Conservation (phyloP, 2,797 vertebrate genomes). For the Platalea minor region DNA sequence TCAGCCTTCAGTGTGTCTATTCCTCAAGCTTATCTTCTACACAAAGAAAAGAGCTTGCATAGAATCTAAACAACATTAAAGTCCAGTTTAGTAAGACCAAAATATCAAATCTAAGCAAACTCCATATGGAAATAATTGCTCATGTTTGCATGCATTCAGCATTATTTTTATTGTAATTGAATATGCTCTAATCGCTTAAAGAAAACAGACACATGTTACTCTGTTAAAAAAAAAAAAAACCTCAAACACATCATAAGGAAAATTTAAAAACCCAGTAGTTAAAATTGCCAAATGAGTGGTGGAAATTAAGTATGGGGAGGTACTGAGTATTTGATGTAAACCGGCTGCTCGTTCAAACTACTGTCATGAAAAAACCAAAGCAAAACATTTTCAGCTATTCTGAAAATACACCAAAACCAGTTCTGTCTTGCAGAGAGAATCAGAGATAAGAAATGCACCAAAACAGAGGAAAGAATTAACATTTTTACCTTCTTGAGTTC, state of each 20-base stretch:
- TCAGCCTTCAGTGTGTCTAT: not conserved
- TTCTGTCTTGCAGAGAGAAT: not conserved
- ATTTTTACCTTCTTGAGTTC: not conserved
- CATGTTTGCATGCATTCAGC: not conserved
- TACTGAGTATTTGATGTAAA: not conserved
- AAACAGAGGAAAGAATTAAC: not conserved
- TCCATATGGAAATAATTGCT: not conserved
- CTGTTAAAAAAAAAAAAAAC: not conserved
- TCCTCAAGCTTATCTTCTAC: not conserved
- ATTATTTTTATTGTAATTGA: not conserved
- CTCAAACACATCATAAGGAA: not conserved
- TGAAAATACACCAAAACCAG: not conserved
- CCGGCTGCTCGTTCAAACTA: not conserved
- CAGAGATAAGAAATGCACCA: not conserved
- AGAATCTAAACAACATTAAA: not conserved
- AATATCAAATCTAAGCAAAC: not conserved
- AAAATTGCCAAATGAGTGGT: not conserved
- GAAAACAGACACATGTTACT: not conserved
- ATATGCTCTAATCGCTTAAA: not conserved
- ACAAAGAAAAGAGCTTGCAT: not conserved
- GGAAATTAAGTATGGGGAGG: not conserved
- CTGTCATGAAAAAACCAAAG: not conserved
- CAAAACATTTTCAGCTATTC: not conserved
- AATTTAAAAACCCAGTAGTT: not conserved
- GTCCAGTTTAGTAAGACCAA: not conserved